phyloP scores from a whole-genome alignment of 2,888 invertebrate species.

The Drosophila flavopinicola region DNA sequence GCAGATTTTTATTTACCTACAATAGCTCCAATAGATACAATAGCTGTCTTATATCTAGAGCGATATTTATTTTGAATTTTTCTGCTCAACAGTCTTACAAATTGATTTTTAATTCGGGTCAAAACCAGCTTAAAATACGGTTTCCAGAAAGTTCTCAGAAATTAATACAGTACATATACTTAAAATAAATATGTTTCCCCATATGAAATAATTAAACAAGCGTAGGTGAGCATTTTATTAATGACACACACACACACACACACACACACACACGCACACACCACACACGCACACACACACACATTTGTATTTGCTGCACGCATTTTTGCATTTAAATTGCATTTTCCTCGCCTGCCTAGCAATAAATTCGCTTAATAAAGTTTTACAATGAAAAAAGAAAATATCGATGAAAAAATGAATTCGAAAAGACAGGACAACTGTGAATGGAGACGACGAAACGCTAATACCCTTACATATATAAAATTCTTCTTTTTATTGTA shows the following conservation, averaged over 20 bases:
- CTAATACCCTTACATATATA: constrained; percentile 20
- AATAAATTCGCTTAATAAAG: constrained; percentile 75
- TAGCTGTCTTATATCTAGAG: background rate
- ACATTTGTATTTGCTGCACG: constrained; percentile 29
- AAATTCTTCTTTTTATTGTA: background rate
- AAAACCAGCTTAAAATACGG: constrained; percentile 1
- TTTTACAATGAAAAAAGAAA: constrained; percentile 48
- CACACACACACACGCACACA: background rate
- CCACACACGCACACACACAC: background rate
- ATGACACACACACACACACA: constrained; percentile 46
- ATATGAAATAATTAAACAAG: constrained; percentile 72
- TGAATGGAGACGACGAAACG: background rate
- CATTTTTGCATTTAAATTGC: constrained; percentile 52
- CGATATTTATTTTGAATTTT: background rate
- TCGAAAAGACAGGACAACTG: constrained; percentile 2
- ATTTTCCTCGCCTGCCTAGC: constrained; percentile 43
- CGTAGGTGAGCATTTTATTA: constrained; percentile 59
- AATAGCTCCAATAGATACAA: no score
- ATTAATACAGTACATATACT: background rate
- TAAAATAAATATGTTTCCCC: constrained; percentile 44
- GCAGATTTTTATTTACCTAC: no score
- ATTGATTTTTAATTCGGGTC: constrained; percentile 41
- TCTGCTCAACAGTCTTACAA: constrained; percentile 12
- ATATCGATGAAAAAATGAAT: constrained; percentile 20
- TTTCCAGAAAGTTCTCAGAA: background rate